phyloP scores from a whole-genome alignment of 2,113 vertebrate genomes.

The Leucoraja erinaceus region DNA sequence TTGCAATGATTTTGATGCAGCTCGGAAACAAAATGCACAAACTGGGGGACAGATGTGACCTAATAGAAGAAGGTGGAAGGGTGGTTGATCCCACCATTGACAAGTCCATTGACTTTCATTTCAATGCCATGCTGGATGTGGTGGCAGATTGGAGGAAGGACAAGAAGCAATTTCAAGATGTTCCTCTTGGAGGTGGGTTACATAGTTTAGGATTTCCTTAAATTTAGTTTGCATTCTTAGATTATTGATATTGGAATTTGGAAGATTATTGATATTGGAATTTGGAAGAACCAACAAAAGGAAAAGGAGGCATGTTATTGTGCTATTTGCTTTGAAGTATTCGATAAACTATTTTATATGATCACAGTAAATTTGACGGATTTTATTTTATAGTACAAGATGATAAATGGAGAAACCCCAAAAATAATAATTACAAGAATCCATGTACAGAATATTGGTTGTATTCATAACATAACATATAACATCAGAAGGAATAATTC shows the following conservation, averaged over 20 bases:
- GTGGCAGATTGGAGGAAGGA: constrained; percentile 98
- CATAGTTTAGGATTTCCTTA: neutral
- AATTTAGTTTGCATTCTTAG: neutral
- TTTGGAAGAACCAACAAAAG: neutral
- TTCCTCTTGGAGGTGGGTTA: constrained; percentile 81
- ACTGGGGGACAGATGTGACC: constrained; percentile 86
- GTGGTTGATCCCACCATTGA: constrained; percentile 84
- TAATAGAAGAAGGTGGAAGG: constrained; percentile 89
- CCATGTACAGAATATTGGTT: neutral
- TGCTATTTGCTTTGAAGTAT: neutral
- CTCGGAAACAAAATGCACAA: constrained; percentile 88
- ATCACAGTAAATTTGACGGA: neutral
- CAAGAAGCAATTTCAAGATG: constrained; percentile 85
- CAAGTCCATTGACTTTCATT: constrained; percentile 99
- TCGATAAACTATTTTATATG: neutral
- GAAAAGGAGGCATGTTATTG: neutral
- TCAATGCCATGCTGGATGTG: constrained; percentile 94
- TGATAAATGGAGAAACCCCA: neutral
- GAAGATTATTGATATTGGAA: neutral
- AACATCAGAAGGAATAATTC: neutral
- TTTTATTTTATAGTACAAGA: neutral
- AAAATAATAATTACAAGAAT: neutral
- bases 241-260: neutral
- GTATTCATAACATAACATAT: neutral
- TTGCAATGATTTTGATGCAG: constrained; percentile 60